Evolutionary conservation across 2,113 vertebrate species (phyloP), one percentile per base, ranked within the genome.

Genomic region (Aleadryas rufinucha): DNA sequence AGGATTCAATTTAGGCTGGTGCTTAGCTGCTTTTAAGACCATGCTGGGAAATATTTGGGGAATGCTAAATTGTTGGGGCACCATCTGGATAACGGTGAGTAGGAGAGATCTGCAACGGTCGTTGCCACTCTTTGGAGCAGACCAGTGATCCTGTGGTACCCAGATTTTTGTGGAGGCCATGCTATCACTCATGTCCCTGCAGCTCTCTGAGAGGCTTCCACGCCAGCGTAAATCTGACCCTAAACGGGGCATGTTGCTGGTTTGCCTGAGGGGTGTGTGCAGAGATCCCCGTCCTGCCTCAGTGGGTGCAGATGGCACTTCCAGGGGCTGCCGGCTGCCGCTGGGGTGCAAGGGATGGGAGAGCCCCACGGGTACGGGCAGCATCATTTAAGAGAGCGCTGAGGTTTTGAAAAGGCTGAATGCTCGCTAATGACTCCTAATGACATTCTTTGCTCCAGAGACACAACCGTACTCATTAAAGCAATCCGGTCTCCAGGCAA

Each of bases 351-450:
- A 69, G 37, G 91, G 49, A 44, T 88, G 79, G 80, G 53, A 37
- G 39, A 94, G 39, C 81, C 87, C 64, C 5, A 6, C 5, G 4
- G 64, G 8, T 54, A n/a, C 56, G 47, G 30, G 64, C 74, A 45
- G 87, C 77, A 33, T 71, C 89, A 87, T 79, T 95, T 95, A 89
- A 75, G 71, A 21, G 86, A 77, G 19, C 0, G 1, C 72, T 53
- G 91, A 78, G 84, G 84, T 94, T 89, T 44, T 78, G 78, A 89
- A 61, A 87, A 87, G 81, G 44, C 84, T 96, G 89, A 95, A 82
- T n/a, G 64, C 15, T 1, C 2, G 0, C 77, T 95, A 92, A 96
- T 94, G 84, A 89, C 47, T 81, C 39, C 80, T 95, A 93, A 95
- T 93, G 91, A 92, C 56, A 39, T 91, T 95, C 91, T 80, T 87